Evolutionary conservation across 2,113 vertebrate genomes (phyloP).

Genomic region (Corythaeola cristata): DNA sequence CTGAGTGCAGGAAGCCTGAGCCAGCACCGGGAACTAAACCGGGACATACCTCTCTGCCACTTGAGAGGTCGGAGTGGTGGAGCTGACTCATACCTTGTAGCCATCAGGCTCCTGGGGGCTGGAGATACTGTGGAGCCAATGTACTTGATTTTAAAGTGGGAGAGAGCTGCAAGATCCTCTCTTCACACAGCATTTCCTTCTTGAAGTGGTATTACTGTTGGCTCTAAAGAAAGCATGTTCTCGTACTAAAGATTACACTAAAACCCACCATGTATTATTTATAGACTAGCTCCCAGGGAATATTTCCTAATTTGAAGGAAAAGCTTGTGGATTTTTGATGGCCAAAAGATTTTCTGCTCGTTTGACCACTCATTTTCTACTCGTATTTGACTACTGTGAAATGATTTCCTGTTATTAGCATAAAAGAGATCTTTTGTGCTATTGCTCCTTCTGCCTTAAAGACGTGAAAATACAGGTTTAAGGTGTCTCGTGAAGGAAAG

Average conservation of each 20-base stretch:
- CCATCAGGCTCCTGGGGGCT: slow-evolving; percentile 52
- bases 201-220: slow-evolving; percentile 72
- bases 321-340: not conserved
- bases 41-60: not conserved
- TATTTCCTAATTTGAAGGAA: slow-evolving; percentile 51
- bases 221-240: slow-evolving; percentile 60
- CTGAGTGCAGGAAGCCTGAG: not conserved
- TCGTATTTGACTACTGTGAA: slow-evolving; percentile 1
- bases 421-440: not conserved
- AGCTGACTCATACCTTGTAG: slow-evolving; percentile 14
- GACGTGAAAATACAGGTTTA: not conserved
- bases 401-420: not conserved
- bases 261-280: slow-evolving; percentile 65
- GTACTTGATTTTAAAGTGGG: slow-evolving; percentile 72
- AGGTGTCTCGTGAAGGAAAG: not conserved
- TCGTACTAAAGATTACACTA: slow-evolving; percentile 61
- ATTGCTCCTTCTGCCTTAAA: slow-evolving; percentile 7
- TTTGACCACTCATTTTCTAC: slow-evolving; percentile 9
- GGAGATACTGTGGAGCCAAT: slow-evolving; percentile 39
- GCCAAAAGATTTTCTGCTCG: not conserved
- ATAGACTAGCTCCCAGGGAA: slow-evolving; percentile 51
- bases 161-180: slow-evolving; percentile 69
- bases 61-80: not conserved
- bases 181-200: slow-evolving; percentile 64
- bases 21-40: not conserved